Base-by-base conservation (phyloP, 2,888 invertebrate species). In the Timandra comae region DNA sequence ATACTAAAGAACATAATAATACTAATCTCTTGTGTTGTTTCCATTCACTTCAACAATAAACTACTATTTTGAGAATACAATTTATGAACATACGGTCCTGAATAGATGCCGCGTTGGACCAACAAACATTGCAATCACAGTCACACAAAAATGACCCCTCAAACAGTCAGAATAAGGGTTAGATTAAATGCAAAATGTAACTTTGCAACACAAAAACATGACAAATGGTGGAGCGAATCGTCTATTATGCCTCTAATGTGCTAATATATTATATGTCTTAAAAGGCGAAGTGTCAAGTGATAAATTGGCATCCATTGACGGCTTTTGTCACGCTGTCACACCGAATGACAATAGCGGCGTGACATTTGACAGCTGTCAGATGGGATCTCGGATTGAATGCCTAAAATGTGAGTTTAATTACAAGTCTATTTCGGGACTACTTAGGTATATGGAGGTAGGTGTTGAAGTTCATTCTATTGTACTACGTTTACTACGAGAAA, bases 231-330 rank as follows among this genome's bases (percentile, higher is more conserved):
- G 50, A 58, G 63, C 63, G 65, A 72, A 66, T 66, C 69, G 74
- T 72, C 80, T 78, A 78, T 81, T 80, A 76, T 79, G 61, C 41
- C 66, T 69, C 67, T 81, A 81, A 81, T 81, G 77, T 71, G 63
- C 74, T 72, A 72, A 81, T 81, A 81, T 76, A 80, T 80, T 76
- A 79, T 75, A 58, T 61, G 68, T 65, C 66, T 65, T 64, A 63
- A 70, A 72, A 78, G 72, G 71, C 64, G 69, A 71, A 63, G 66
- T 64, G 63, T 65, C 59, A 56, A 48, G 50, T 63, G 61, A 80
- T 80, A 79, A 79, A 81, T 80, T 69, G 77, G 59, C 57, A 55
- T 38, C 42, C 41, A 42, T 56, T 63, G 66, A 60, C 60, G 56
- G 62, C 58, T 69, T 68, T 64, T 60, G 64, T 47, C 37, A 34